Base-by-base conservation (phyloP, 2,888 invertebrate species). In the Hemicrepidius hirtus region DNA sequence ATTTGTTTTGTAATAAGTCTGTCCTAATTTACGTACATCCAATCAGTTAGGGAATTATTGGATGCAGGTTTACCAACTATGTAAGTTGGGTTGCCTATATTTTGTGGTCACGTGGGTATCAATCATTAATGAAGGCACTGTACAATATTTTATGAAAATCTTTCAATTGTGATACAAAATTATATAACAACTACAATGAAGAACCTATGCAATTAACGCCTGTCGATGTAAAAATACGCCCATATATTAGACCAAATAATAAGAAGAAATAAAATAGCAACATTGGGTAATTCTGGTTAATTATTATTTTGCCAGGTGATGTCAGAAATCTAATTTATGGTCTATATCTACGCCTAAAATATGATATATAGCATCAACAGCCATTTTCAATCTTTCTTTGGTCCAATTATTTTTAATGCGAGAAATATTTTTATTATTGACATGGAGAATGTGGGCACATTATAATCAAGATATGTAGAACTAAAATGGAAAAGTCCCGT, bases 401-500 rank as follows among this genome's bases (percentile, higher is more conserved):
- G 24, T 10, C 24, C 24, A 50, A 50, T 50, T 50, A 50, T 18
- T 50, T 50, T 50, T 50, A 46, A 16, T 46, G 18, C 18, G 2
- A 46, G 46, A 46, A 40, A 46, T 46, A 20, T 46, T 46, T 46
- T 13, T 18, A 18, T 46, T 46, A 46, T 46, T 46, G 46, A 16
- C 18, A 46, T 46, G 18, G 20, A 18, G n/a, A 13, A 10, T 18
- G 46, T 46, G 46, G 46, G 46, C 46, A 18, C 16, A 46, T 16
- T 16, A 46, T 16, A 46, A 46, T 46, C 13, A 46, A 46, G 46
- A 46, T 46, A 46, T 18, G 46, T 16, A 20, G 1, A 18, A 46
- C 46, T 46, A 46, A 46, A 16, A 16, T 20, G 46, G 16, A 6
- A 46, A 16, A 16, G 16, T 46, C 18, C 9, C 20, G 1, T 9